A percentile compares a stretch with the other conserved stretches of the same genome.
Conservation (phyloP, 2,113 vertebrate genomes). For the Pyrgilauda ruficollis region DNA sequence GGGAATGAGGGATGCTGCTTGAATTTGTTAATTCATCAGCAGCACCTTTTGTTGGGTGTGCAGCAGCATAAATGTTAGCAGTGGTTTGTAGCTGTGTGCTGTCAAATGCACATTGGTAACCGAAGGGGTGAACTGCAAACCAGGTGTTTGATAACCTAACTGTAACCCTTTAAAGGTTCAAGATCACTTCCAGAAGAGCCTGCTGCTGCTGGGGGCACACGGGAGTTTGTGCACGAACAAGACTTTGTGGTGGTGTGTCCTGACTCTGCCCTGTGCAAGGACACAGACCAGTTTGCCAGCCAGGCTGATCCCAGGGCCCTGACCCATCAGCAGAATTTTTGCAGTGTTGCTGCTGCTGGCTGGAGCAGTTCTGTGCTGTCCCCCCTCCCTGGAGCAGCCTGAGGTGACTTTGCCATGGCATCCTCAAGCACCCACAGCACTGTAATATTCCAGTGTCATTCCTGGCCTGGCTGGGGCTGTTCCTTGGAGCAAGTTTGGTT, state of each 20-base stretch:
- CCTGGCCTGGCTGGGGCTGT: neutral
- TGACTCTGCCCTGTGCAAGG: neutral
- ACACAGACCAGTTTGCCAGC: neutral
- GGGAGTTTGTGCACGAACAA: accelerated
- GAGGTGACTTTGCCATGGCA: neutral
- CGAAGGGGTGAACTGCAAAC: too few species aligned
- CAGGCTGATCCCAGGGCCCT: neutral
- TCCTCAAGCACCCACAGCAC: accelerated
- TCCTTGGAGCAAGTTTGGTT: neutral
- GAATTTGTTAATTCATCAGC: neutral
- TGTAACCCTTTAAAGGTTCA: neutral
- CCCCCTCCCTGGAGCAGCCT: neutral
- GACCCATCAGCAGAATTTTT: neutral
- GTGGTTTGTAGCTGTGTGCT: neutral
- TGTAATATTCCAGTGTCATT: neutral
- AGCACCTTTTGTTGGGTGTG: accelerated
- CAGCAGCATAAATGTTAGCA: neutral
- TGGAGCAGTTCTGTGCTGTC: neutral
- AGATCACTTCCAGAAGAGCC: accelerated
- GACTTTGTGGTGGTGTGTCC: accelerated
- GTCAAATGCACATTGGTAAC: accelerated
- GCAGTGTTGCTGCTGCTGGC: neutral
- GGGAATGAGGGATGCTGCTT: neutral
- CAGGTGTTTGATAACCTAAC: accelerated
- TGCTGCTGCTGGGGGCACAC: neutral